Percentiles rank a stretch among this genome's conserved stretches.
Evolutionary conservation across 2,888 invertebrate species (phyloP).

Genomic region (Leptinotarsa rubiginosa): DNA sequence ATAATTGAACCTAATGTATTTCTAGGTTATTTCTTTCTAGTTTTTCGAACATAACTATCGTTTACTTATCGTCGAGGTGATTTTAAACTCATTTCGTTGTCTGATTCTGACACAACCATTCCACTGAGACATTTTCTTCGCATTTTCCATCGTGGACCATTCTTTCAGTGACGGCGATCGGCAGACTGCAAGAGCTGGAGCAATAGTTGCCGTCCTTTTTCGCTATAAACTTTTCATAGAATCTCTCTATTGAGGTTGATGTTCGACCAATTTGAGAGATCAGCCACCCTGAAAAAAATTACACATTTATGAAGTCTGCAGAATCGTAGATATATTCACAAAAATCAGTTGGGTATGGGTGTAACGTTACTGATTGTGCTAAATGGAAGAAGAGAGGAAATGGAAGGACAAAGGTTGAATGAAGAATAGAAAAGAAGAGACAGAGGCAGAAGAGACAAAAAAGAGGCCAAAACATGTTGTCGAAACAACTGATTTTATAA

Average conservation of each 20-base stretch:
- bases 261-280: constrained; percentile 46
- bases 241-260: constrained; percentile 51
- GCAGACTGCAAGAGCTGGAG: constrained; percentile 66
- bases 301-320: neutral
- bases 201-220: constrained; percentile 68
- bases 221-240: constrained; percentile 66
- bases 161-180: constrained; percentile 63
- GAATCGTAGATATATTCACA: neutral
- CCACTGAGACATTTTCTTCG: constrained; percentile 40
- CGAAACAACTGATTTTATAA: too few species aligned
- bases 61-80: neutral
- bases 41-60: too few species aligned
- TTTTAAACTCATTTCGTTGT: neutral
- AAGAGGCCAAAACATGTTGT: too few species aligned
- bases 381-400: too few species aligned
- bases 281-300: constrained; percentile 36
- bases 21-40: too few species aligned
- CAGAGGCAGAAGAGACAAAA: too few species aligned
- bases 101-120: constrained; percentile 41
- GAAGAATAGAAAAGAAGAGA: too few species aligned
- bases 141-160: constrained; percentile 48
- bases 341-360: too few species aligned
- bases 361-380: too few species aligned
- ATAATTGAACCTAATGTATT: too few species aligned
- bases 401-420: too few species aligned